Evolutionary conservation across 2,888 invertebrate species (phyloP), one percentile per base, ranked within the genome.

Genomic region (Ypsolopha sequella): DNA sequence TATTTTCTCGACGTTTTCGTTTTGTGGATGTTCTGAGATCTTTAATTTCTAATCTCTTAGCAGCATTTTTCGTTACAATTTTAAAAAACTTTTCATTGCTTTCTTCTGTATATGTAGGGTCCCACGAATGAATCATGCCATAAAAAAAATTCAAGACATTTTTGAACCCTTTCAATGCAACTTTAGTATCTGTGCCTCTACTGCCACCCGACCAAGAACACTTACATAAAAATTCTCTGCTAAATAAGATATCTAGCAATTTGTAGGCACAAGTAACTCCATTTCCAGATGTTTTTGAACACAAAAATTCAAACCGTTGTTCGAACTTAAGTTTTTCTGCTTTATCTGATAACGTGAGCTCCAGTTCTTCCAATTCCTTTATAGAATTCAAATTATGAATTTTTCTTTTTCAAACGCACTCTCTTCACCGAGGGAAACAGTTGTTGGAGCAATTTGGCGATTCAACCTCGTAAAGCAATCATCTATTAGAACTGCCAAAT

Each of bases 121-220:
- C 56, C 54, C 53, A 56, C 11, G 47, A 51, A 39, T 48, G 39
- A 43, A 55, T 45, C 38, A 55, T 33, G 48, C 52, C 53, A 43
- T 39, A 52, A 47, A 44, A 54, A 56, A 54, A 56, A 43, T 51
- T 52, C 24, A 56, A 44, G 39, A 54, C 3, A 35, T 53, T 51
- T 54, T 56, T 54, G 38, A 50, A 56, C 14, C 36, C 36, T 39
- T 55, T 55, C 38, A 52, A 48, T 39, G 44, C 48, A 39, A 54
- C 9, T 53, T 55, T 54, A 6, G 41, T 14, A 8, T 54, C 54
- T 35, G 51, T 52, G 11, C 52, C 52, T 36, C 54, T 51, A 39
- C 56, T 54, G 3, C 54, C 56, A 7, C 51, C 54, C 9, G 52
- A 51, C 54, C 54, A 56, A 10, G 53, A 53, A 33, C 54, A 56